phyloP scores from a whole-genome alignment of 2,888 invertebrate genomes.

The Limulus polyphemus region DNA sequence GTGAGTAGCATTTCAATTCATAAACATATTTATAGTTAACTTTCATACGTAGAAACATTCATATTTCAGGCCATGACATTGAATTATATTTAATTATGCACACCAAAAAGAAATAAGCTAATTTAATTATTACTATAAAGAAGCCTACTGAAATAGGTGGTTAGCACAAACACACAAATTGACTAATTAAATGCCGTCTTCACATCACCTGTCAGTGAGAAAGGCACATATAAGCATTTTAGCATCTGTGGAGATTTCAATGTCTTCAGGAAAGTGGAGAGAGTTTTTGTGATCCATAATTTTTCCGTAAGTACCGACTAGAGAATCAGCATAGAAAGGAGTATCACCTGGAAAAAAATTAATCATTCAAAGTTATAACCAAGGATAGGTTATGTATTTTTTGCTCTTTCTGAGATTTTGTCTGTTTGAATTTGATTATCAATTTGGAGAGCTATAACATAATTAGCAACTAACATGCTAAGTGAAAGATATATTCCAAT shows the following conservation, averaged over 20 bases:
- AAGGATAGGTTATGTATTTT: too few species aligned
- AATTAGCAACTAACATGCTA: too few species aligned
- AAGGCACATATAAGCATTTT: slow-evolving; percentile 76
- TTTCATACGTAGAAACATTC: too few species aligned
- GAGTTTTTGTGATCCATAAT: slow-evolving; percentile 99
- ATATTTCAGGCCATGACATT: too few species aligned
- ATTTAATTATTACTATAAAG: neutral
- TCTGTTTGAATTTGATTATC: too few species aligned
- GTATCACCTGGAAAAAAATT: slow-evolving; percentile 53
- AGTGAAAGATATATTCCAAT: too few species aligned
- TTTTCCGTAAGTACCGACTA: slow-evolving; percentile 95
- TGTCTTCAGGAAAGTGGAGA: slow-evolving; percentile 78
- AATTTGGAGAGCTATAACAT: too few species aligned
- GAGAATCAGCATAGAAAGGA: slow-evolving; percentile 95
- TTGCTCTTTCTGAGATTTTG: too few species aligned
- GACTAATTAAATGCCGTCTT: neutral
- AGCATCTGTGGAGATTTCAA: slow-evolving; percentile 66
- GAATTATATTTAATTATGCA: too few species aligned
- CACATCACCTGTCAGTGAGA: slow-evolving; percentile 65
- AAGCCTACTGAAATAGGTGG: neutral
- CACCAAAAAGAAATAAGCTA: neutral
- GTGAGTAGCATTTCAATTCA: too few species aligned
- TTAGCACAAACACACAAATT: neutral
- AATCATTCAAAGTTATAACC: too few species aligned
- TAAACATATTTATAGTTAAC: too few species aligned